Base-by-base conservation (phyloP, 2,797 vertebrate species). In the Rhynchonycteris naso region DNA sequence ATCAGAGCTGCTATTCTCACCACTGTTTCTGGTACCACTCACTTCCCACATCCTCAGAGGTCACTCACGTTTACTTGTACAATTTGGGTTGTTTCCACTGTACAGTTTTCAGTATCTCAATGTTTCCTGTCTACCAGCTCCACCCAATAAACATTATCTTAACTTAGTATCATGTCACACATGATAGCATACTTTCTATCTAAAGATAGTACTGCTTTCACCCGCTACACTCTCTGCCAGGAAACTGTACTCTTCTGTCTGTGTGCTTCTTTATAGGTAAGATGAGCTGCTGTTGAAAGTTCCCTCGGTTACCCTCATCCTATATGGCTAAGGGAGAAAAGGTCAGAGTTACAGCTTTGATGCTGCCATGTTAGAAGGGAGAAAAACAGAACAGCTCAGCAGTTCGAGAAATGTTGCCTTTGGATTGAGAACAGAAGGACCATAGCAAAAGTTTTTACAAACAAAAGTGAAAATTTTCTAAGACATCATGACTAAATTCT, bases 371-470 rank as follows among this genome's bases (percentile, higher is more conserved):
- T 47, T 69, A 86, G 69, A 88, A 76, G 58, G 65, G 50, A 93
- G 88, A 92, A 97, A 97, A 89, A 95, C 86, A 94, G 90, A 94
- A 90, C 92, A 92, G 61, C 18, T 86, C 76, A 92, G 93, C 78
- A 95, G 68, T 79, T 80, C 85, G 56, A 95, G 80, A 85, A 88
- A 83, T 65, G 87, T 90, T 83, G 30, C 35, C 69, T 95, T 76
- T 82, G 93, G 71, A 90, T 76, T 16, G 7, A 2, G 85, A 80
- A 56, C 33, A 92, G 81, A 88, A 65, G 52, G 52, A 13, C 52
- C 47, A 50, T 5, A 30, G 43, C 7, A 63, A 82, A 95, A 84
- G 47, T 71, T 93, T 93, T 93, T 79, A 54, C 18, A 75, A 88
- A 85, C 59, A 58, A 33, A 84, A 86, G 22, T 68, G 33, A 94